Percentiles rank a stretch among this genome's conserved stretches.
phyloP scores from a whole-genome alignment of 2,888 invertebrate species.

The Plagodis dolabraria region DNA sequence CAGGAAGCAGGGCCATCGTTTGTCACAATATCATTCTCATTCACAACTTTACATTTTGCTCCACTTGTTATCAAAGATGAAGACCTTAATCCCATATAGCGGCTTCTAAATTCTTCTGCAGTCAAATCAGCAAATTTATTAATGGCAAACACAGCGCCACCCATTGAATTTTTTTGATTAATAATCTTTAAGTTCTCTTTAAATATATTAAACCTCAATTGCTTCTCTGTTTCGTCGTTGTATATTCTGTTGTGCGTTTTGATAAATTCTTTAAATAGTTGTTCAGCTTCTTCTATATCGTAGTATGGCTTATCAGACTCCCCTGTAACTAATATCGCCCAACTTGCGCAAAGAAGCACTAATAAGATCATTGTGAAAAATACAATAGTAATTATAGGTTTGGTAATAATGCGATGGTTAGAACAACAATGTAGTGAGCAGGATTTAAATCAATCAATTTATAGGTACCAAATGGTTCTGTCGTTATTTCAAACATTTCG shows the following conservation, averaged over 20 bases:
- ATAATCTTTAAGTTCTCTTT: slow-evolving; percentile 4
- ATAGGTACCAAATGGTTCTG: no score
- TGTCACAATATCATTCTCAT: no score
- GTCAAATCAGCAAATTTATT: slow-evolving; percentile 7
- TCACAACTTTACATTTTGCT: no score
- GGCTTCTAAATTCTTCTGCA: neutral
- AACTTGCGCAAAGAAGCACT: neutral
- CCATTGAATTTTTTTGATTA: neutral
- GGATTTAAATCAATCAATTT: no score
- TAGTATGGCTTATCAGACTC: slow-evolving; percentile 1
- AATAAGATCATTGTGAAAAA: neutral
- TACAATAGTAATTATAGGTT: neutral
- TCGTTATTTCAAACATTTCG: no score
- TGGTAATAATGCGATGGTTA: no score
- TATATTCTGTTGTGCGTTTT: slow-evolving; percentile 3
- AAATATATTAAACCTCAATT: slow-evolving; percentile 4
- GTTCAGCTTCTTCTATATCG: slow-evolving; percentile 2
- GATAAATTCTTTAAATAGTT: slow-evolving; percentile 11
- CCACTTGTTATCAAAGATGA: neutral
- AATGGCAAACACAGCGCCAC: neutral
- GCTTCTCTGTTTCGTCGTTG: neutral
- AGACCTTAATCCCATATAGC: neutral
- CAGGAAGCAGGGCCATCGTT: no score
- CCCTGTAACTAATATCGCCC: neutral
- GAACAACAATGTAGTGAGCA: no score